A percentile compares a stretch with the other conserved stretches of the same genome.
These are phyloP conservation scores for Otolemur garnettii DNA, from an alignment of 2,113 vertebrate genomes.

Conservation along the genomic window DNA sequence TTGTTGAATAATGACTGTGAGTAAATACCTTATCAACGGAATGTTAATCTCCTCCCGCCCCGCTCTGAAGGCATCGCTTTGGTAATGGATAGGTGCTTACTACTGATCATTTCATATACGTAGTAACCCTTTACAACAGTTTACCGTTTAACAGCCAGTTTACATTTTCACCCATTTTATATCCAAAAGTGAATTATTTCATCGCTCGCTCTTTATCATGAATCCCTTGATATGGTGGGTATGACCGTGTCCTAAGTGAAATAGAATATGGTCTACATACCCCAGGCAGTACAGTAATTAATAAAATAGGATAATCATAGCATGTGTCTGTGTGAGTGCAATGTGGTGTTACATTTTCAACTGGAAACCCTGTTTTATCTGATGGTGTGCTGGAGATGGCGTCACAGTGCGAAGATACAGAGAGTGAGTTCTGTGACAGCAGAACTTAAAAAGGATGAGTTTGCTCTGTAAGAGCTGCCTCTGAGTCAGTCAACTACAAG, in stretches of 20 bases:
- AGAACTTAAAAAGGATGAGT: not conserved
- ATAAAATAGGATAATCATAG: not conserved
- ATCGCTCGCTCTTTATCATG: not conserved
- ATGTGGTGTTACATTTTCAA: not conserved
- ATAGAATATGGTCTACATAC: not conserved
- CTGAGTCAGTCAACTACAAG: not conserved
- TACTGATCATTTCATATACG: slow-evolving; percentile 39
- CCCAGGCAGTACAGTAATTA: not conserved
- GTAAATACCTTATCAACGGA: slow-evolving; percentile 79
- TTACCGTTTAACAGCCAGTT: slow-evolving; percentile 60
- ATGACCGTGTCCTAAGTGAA: not conserved
- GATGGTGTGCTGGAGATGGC: not conserved
- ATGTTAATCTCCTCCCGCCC: slow-evolving; percentile 79
- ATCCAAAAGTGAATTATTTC: slow-evolving; percentile 74
- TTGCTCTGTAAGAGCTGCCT: not conserved
- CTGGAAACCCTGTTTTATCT: not conserved
- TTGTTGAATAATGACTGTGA: slow-evolving; percentile 79
- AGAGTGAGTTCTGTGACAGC: not conserved
- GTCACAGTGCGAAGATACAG: not conserved
- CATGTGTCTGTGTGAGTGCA: not conserved
- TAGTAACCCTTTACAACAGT: not conserved
- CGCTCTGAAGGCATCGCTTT: not conserved
- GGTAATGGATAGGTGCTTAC: slow-evolving; percentile 70
- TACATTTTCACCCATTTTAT: slow-evolving; percentile 31
- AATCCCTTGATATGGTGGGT: not conserved